Evolutionary conservation across 2,888 invertebrate species (phyloP).

Genomic region (Nephrotoma flavescens): DNA sequence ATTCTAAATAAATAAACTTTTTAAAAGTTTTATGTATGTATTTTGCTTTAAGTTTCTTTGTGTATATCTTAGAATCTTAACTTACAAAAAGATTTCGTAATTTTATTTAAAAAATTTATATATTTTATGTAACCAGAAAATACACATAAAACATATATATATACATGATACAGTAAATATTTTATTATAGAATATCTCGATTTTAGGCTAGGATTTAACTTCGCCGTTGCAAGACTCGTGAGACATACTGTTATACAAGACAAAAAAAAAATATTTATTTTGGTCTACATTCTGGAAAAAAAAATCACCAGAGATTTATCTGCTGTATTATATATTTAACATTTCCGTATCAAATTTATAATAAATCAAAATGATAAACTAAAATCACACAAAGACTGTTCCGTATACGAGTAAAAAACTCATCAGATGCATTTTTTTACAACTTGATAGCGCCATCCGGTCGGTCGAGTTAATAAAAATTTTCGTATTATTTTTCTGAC

Average conservation of each 20-base stretch:
- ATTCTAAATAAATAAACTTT: background rate
- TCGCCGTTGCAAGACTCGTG: background rate
- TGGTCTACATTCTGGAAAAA: background rate
- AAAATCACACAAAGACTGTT: background rate
- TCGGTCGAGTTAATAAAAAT: background rate
- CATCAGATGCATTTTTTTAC: background rate
- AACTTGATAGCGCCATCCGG: background rate
- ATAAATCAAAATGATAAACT: background rate
- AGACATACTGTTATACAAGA: background rate
- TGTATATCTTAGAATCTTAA: background rate
- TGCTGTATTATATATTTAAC: background rate
- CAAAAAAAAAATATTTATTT: background rate
- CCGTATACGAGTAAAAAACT: background rate
- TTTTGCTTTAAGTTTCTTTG: background rate
- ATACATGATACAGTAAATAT: background rate
- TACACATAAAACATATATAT: background rate
- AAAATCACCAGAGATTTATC: background rate
- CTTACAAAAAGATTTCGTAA: background rate
- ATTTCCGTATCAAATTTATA: background rate
- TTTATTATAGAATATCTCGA: background rate
- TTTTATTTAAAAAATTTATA: background rate
- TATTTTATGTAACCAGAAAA: background rate
- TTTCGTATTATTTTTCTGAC: background rate
- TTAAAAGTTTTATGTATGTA: background rate
- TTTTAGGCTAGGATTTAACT: background rate